Evolutionary conservation across 1,140 invertebrate species (phyloP), one percentile per base, ranked within the genome.

Genomic region (Lanistes nyassanus): DNA sequence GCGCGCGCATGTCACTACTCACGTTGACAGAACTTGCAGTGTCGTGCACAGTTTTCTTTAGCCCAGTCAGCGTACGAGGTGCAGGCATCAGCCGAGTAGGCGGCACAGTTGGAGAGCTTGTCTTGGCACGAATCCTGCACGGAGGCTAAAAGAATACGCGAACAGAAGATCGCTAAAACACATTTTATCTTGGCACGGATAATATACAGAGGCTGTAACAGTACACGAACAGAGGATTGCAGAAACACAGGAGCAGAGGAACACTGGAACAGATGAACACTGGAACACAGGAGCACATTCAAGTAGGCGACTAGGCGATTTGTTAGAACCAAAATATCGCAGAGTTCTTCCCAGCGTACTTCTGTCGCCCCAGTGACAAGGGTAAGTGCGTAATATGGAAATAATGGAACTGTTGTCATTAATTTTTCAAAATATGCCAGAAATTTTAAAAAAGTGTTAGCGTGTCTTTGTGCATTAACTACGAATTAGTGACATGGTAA

Each of bases 1-100:
- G 39, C 13, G 39, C 13, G 6, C 13, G 39, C 13, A 9, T 3
- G 42, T 3, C 42, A 34, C 5, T 36, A 65, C 60, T 64, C 42
- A 74, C 73, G 39, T 31, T 0, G 55, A 74, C 84, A 85, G 31
- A 83, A 74, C 26, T 82, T 82, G 76, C 84, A 85, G 75, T 76
- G 81, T 31, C 77, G 79, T n/a, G 74, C 36, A 65, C 83, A 85
- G 65, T 83, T 85, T 11, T 79, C 55, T 23, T 79, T 47, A 21
- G 81, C 73, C 84, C 84, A 85, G 31, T 74, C 65, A 19, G 62
- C 55, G 75, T 85, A 85, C 11, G 72, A 31, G 2, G 67, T 76
- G 42, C 84, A 85, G 9, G 74, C 71, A 39, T 80, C 56, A n/a
- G 65, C 65, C 31, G 81, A 78, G 55, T 84, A 85, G 39, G 69